Evolutionary conservation across 2,113 vertebrate species (phyloP), one percentile per base, ranked within the genome.

Genomic region (Pelobates fuscus): DNA sequence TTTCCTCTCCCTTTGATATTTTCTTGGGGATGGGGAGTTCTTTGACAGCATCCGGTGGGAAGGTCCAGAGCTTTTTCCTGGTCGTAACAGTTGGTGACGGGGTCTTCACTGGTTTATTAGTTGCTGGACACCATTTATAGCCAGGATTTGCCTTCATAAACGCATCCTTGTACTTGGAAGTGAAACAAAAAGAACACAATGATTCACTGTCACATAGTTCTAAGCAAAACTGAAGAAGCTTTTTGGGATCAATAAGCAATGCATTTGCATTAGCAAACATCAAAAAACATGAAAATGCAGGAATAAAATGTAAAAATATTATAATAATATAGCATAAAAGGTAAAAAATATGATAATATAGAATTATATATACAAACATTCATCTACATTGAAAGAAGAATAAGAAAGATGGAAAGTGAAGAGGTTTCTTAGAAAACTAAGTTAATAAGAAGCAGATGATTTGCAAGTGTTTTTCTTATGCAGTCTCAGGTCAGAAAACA

Each of bases 111-210:
- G 96, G 96, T 87, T 98, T 97, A 88, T 95, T 99, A 81, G 94
- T 98, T 63, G 95, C 92, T 57, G 97, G 96, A 88, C 97, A 98
- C 97, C 97, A 99, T 85, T 96, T 98, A 86, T 99, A 99, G 73
- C 96, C 97, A 24, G 97, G 97, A 72, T 99, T 98, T 55, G 96
- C 97, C 86, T 98, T 98, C 96, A 99, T 98, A 82, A 99, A 99
- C 25, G 97, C 97, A 86, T 99, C 96, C 71, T 99, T 98, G 85
- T 98, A 98, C 96, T 98, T 83, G 66, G 80, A 85, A 80, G 77
- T 46, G 83, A 84, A 79, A 86, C 4, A 76, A 85, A 4, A 78
- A n/a, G 3, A 0, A 25, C 2, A 30, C 21, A 14, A 41, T 8
- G 5, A 17, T 17, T 29, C 15, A 68, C 27, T 17, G 27, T 8